phyloP scores from a whole-genome alignment of 2,113 vertebrate genomes.

The Sclerurus mexicanus region DNA sequence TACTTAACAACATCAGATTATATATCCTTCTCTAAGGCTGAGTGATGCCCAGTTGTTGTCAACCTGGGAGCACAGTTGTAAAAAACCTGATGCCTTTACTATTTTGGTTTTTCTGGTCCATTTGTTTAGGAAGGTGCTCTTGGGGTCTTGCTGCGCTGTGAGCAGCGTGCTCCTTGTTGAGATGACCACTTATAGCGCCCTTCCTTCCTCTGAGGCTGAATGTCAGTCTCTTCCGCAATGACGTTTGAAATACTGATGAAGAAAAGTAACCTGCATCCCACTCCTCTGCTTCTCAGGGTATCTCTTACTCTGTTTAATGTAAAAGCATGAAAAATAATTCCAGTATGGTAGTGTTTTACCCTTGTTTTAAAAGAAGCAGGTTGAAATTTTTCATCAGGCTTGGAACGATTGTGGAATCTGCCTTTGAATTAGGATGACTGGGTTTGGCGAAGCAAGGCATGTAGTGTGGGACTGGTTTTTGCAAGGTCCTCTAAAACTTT shows the following conservation, averaged over 20 bases:
- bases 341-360: not conserved
- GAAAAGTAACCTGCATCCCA: not conserved
- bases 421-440: not conserved
- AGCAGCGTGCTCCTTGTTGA: not conserved
- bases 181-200: not conserved
- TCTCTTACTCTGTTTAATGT: not conserved
- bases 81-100: not conserved
- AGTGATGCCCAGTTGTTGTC: not conserved
- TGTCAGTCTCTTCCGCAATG: not conserved
- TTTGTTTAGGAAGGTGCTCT: not conserved
- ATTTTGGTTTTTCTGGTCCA: not conserved
- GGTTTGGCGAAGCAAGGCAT: not conserved
- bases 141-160: not conserved
- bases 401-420: not conserved
- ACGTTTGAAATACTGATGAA: not conserved
- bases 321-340: not conserved
- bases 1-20: slow-evolving; percentile 27
- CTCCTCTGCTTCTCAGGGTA: not conserved
- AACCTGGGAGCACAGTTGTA: not conserved
- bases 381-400: not conserved
- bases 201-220: not conserved
- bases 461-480: not conserved
- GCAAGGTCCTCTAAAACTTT: not conserved
- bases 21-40: not conserved
- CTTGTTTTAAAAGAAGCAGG: not conserved